These are phyloP conservation scores for Ichneumoninae sp. DNA, from an alignment of 2,888 invertebrate genomes.

Conservation along the genomic window DNA sequence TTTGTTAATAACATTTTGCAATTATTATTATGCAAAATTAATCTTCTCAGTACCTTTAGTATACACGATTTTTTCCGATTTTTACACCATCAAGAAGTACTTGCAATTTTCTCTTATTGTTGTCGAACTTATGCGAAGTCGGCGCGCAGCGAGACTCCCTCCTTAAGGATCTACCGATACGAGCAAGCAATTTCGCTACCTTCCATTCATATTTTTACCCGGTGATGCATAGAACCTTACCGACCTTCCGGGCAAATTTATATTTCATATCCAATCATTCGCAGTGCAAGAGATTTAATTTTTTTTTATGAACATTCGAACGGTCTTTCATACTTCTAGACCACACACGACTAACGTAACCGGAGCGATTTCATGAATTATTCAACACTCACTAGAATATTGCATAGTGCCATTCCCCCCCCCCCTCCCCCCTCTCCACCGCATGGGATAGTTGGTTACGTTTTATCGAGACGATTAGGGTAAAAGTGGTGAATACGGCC, in stretches of 20 bases:
- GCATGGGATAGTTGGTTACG: neutral
- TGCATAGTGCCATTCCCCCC: neutral
- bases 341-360: neutral
- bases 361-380: neutral
- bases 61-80: no score
- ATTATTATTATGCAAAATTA: no score
- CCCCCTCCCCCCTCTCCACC: no score
- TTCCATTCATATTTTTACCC: neutral
- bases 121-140: no score
- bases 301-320: neutral
- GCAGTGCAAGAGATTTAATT: neutral
- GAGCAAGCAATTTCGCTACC: neutral
- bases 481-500: no score
- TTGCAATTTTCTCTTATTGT: no score
- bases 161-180: neutral
- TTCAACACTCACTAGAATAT: neutral
- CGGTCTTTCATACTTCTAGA: neutral
- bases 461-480: neutral
- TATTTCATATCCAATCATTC: conserved; percentile 14
- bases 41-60: no score
- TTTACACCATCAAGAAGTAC: no score
- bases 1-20: no score
- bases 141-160: no score
- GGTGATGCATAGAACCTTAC: neutral
- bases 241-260: neutral